Conservation (phyloP, 2,888 invertebrate species). For the Drosophila borborema region DNA sequence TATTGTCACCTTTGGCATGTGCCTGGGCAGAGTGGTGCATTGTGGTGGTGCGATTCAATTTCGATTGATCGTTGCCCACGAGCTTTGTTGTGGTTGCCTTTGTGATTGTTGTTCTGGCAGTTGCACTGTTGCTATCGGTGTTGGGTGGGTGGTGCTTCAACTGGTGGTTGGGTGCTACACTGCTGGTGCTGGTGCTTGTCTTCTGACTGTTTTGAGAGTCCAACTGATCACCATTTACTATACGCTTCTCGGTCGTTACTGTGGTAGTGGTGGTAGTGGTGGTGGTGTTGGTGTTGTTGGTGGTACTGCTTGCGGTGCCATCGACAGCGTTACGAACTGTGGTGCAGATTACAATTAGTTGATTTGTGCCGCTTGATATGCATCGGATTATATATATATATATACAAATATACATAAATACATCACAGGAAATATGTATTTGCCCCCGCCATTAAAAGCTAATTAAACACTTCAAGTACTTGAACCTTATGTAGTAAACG, state of each 20-base stretch:
- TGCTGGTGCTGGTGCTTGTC: slow-evolving; percentile 20
- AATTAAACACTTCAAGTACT: slow-evolving; percentile 28
- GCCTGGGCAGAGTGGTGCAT: slow-evolving; percentile 64
- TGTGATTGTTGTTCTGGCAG: slow-evolving; percentile 11
- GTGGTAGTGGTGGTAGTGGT: slow-evolving; percentile 52
- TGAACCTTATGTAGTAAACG: not conserved
- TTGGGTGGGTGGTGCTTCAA: not conserved
- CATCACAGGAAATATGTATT: not conserved
- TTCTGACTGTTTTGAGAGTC: not conserved
- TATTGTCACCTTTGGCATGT: slow-evolving; percentile 57
- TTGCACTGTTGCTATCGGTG: slow-evolving; percentile 24
- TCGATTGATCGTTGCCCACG: slow-evolving; percentile 27
- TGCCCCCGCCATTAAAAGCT: slow-evolving; percentile 6
- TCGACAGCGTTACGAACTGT: slow-evolving; percentile 69
- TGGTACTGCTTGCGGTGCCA: slow-evolving; percentile 30
- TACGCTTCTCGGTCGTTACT: slow-evolving; percentile 36
- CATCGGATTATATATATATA: not conserved
- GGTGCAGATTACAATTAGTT: slow-evolving; percentile 19
- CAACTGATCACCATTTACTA: slow-evolving; percentile 10
- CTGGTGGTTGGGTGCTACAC: slow-evolving; percentile 20
- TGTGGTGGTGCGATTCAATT: slow-evolving; percentile 46
- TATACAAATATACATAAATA: not conserved
- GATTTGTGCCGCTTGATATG: not conserved
- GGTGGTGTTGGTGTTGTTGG: slow-evolving; percentile 13
- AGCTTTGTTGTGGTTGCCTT: slow-evolving; percentile 18